Evolutionary conservation across 2,888 invertebrate species (phyloP), one percentile per base, ranked within the genome.

Genomic region (Brassicogethes aeneus): DNA sequence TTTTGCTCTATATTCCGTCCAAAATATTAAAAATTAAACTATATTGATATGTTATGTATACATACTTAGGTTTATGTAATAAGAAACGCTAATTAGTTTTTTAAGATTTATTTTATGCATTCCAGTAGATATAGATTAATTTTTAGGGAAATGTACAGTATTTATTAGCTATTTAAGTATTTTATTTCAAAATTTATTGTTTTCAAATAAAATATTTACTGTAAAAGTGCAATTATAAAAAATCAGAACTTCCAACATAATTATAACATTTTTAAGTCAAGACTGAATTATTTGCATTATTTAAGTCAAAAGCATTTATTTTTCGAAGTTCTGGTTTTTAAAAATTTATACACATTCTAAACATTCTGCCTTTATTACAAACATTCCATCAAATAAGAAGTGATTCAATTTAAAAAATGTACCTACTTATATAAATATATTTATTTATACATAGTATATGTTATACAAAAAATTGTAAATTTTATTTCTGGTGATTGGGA

Each of bases 31-130:
- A 23, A 23, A 23, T 23, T 5, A 23, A 23, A 23, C 10, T 10
- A 10, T 23, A n/a, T n/a, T n/a, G n/a, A n/a, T n/a, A n/a, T n/a
- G n/a, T 23, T 23, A 23, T 23, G 23, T 23, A 23, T 23, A 23
- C 23, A 23, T 23, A 7, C 23, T 23, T 23, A 23, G 10, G 10
- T 23, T 23, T 23, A 23, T 7, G 5, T 23, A 10, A 7, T 23
- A 23, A 10, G 23, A 23, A 23, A 7, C 5, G 23, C 23, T 23
- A 23, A 23, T 23, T 23, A 23, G 23, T 23, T 23, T 5, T 7
- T 5, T 23, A 23, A 51, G 48, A 42, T 35, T 46, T 49, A 42
- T 43, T 43, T 41, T 46, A 45, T 44, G 50, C 51, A 54, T 55
- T 55, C 52, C 53, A 51, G 48, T 42, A 44, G 41, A 39, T 44